Evolutionary conservation across 2,113 vertebrate species (phyloP).

Genomic region (Noctilio leporinus): DNA sequence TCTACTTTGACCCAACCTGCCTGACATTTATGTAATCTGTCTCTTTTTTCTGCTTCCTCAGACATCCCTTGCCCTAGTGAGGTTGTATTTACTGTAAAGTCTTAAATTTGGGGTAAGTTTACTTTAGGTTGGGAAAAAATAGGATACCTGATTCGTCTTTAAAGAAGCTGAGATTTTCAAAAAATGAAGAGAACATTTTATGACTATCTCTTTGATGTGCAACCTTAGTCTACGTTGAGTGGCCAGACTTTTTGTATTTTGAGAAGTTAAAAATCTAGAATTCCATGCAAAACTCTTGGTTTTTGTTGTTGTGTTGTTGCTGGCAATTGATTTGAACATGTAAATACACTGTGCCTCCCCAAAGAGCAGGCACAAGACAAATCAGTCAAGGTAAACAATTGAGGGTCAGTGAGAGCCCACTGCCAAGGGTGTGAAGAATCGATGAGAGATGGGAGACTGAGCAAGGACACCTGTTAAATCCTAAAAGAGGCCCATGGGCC

Average conservation of each 20-base stretch:
- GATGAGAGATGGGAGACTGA: background rate
- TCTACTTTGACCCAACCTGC: background rate
- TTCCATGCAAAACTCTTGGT: background rate
- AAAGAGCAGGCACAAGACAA: background rate
- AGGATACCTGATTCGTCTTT: background rate
- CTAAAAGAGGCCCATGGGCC: background rate
- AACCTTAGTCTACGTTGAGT: background rate
- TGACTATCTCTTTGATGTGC: background rate
- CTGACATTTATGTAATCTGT: background rate
- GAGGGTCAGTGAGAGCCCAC: background rate
- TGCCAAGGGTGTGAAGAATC: accelerated
- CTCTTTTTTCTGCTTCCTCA: background rate
- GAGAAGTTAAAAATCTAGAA: background rate
- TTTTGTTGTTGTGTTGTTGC: background rate
- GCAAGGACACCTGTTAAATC: background rate
- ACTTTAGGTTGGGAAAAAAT: background rate
- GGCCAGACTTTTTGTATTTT: background rate
- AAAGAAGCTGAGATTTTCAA: background rate
- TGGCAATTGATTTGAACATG: background rate
- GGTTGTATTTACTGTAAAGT: background rate
- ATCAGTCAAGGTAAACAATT: background rate
- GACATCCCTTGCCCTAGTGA: background rate
- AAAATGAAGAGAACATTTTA: background rate
- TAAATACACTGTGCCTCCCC: background rate
- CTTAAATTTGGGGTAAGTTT: background rate